Conservation (phyloP, 1,140 invertebrate genomes). For the Sminthurides bifidus region DNA sequence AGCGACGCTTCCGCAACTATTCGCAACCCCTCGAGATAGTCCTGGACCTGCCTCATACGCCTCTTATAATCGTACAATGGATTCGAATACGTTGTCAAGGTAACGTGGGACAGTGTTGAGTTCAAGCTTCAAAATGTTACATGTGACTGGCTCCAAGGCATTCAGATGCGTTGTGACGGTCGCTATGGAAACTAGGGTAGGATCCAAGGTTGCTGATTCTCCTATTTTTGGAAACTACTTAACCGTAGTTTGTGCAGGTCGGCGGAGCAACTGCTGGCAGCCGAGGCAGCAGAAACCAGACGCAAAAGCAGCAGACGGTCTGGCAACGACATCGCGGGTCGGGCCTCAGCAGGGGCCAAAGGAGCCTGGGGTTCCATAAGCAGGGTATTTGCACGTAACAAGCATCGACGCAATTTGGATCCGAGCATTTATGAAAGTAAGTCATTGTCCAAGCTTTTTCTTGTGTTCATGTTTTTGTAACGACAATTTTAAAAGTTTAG, state of each 20-base stretch:
- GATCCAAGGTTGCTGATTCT: too few relatives aligned
- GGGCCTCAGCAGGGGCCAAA: constrained; percentile 31
- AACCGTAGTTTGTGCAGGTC: too few relatives aligned
- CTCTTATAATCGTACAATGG: constrained; percentile 59
- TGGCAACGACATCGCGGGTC: constrained; percentile 26
- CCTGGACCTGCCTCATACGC: constrained; percentile 29
- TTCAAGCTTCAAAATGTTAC: too few relatives aligned
- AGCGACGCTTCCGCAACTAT: constrained; percentile 50
- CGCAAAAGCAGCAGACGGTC: constrained; percentile 27
- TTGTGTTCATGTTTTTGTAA: constrained; percentile 4
- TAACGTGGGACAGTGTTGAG: too few relatives aligned
- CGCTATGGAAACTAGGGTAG: too few relatives aligned
- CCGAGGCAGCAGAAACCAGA: constrained; percentile 44
- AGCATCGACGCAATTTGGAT: constrained; percentile 54
- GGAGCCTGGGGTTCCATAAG: constrained; percentile 65
- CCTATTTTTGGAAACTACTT: too few relatives aligned
- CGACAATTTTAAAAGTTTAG: too few relatives aligned
- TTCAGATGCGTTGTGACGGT: too few relatives aligned
- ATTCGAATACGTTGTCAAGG: constrained; percentile 55
- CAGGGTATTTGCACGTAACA: constrained; percentile 68
- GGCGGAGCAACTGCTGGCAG: constrained; percentile 53
- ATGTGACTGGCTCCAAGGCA: too few relatives aligned
- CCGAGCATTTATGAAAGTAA: constrained; percentile 36
- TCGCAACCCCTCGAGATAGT: constrained; percentile 29
- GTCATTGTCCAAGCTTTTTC: background rate